Base-by-base conservation (phyloP, 2,797 vertebrate species). In the Sphenopsis melanotis region DNA sequence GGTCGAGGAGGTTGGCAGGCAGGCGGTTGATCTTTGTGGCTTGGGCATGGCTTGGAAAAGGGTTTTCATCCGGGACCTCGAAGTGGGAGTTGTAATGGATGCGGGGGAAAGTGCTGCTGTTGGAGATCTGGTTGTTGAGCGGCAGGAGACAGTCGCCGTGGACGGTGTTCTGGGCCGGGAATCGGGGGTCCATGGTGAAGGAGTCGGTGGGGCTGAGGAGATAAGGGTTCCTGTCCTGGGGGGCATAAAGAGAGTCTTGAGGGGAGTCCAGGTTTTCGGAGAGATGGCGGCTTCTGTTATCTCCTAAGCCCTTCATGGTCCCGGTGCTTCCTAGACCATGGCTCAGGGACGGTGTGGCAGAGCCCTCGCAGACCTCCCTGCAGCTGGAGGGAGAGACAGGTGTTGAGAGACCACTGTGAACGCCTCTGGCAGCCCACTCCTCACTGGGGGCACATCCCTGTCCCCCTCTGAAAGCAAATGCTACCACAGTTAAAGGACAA, bases 21-120 rank as follows among this genome's bases (percentile, higher is more conserved):
- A 98, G 97, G 83, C 99, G 98, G 94, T 98, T 99, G 98, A 99
- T 99, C 97, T 99, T 99, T 89, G 99, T 99, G 44, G 99, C 99
- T n/a, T 99, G 99, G 14, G 99, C 98, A 63, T 99, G 99, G 79
- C 99, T 99, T 3, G 99, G 99, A n/a, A 99, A 99, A 82, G 98
- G 98, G 87, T 99, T 99, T 79, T 98, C 98, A 84, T 98, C 98
- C 0, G 99, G 99, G 64, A 99, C 97, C 95, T 99, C 99, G 1
- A 98, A 99, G 96, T 99, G 99, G 49, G 99, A 99, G 97, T 99
- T 99, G 97, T 99, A 99, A 97, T 99, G 98, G 96, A 99, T 99
- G 94, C 99, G 98, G 36, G 99, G 99, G 91, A 99, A 99, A 74
- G 99, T 99, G 97, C 99, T 99, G 97, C 99, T 99, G 93, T 98